Evolutionary conservation across 2,888 invertebrate genomes (phyloP).

Genomic region (Agrochola macilenta): DNA sequence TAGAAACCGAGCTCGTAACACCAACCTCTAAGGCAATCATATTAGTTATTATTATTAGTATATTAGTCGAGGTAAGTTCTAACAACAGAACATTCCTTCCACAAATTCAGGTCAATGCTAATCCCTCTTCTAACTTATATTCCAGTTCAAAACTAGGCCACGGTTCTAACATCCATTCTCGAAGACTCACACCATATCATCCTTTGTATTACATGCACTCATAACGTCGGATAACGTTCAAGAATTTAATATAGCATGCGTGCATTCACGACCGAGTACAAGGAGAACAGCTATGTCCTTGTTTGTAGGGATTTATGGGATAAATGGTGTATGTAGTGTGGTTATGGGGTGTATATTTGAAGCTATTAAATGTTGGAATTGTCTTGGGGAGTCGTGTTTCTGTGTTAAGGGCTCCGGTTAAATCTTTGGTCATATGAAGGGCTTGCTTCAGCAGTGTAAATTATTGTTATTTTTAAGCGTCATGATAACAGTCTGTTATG

Average conservation of each 20-base stretch:
- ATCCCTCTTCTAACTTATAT: not conserved
- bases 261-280: slow-evolving; percentile 33
- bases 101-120: slow-evolving; percentile 35
- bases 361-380: slow-evolving; percentile 35
- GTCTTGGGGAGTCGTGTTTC: slow-evolving; percentile 2
- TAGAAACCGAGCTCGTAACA: not conserved
- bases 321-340: not conserved
- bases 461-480: not conserved
- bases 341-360: slow-evolving; percentile 17
- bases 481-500: no score
- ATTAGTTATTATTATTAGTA: no score
- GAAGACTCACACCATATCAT: slow-evolving; percentile 19
- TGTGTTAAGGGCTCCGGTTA: not conserved
- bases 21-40: not conserved
- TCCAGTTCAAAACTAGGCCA: slow-evolving; percentile 41
- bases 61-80: not conserved
- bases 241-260: slow-evolving; percentile 66
- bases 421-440: not conserved
- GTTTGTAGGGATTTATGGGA: slow-evolving; percentile 45
- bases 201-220: slow-evolving; percentile 48
- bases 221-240: slow-evolving; percentile 61
- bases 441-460: not conserved
- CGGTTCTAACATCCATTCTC: slow-evolving; percentile 26
- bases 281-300: slow-evolving; percentile 32
- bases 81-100: not conserved